Percentiles rank a stretch among this genome's conserved stretches.
phyloP scores from a whole-genome alignment of 2,113 vertebrate species.

The Anas platyrhynchos region DNA sequence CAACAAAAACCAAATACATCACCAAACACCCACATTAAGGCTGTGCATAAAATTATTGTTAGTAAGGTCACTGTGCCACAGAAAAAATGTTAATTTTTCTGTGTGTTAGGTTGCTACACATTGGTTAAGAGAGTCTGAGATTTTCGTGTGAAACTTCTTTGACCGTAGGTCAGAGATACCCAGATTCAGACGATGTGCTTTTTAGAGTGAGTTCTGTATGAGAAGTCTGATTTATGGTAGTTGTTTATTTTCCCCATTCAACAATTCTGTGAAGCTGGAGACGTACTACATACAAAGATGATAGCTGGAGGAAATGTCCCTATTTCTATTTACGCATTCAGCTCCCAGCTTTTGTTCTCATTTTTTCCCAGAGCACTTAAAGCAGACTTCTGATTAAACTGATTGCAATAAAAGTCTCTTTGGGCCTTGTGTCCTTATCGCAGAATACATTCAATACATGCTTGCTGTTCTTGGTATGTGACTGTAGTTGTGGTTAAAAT shows the following conservation, averaged over 20 bases:
- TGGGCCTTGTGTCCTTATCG: neutral
- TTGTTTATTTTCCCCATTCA: neutral
- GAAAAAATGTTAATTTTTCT: neutral
- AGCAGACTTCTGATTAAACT: neutral
- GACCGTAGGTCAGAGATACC: neutral
- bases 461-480: neutral
- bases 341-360: neutral
- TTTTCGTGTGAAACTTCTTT: neutral
- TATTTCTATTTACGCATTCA: accelerated
- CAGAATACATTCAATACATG: neutral
- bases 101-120: neutral
- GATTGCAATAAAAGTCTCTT: neutral
- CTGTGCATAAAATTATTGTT: neutral
- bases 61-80: neutral
- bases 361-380: neutral
- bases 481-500: neutral
- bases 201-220: neutral
- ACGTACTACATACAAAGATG: neutral
- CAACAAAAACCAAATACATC: neutral
- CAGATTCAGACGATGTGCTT: neutral
- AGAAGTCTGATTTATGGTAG: neutral
- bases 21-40: neutral
- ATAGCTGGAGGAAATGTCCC: neutral
- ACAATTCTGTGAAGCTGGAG: neutral
- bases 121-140: neutral